phyloP scores from a whole-genome alignment of 2,888 invertebrate species.

The Tetranychus truncatus region DNA sequence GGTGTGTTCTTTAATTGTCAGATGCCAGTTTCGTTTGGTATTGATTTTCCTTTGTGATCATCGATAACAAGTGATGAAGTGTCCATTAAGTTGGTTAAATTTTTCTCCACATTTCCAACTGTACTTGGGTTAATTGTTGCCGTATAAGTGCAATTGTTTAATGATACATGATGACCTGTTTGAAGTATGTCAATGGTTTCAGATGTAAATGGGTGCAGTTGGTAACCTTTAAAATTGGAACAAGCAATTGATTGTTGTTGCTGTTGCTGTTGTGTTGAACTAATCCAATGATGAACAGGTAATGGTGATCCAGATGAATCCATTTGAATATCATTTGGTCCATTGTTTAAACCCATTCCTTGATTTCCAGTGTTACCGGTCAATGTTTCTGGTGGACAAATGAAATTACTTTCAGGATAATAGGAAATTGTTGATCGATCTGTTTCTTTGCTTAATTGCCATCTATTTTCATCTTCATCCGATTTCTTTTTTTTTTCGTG shows the following conservation, averaged over 20 bases:
- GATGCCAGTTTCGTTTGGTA: constrained; percentile 6
- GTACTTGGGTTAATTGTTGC: neutral
- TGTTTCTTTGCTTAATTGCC: neutral
- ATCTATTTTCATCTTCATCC: neutral
- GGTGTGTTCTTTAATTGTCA: neutral
- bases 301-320: neutral
- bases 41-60: neutral
- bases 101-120: neutral
- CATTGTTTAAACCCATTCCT: neutral
- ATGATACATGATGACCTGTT: neutral
- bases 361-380: no score
- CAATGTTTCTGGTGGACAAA: neutral
- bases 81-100: neutral
- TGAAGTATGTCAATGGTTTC: neutral
- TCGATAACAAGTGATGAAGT: neutral
- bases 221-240: neutral
- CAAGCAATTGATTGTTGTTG: constrained; percentile 1
- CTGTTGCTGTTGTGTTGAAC: neutral
- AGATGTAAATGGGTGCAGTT: neutral
- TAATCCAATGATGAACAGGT: neutral
- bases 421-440: neutral
- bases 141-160: neutral
- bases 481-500: neutral
- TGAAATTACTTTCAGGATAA: neutral
- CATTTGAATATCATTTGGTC: neutral